Percentiles rank a stretch among this genome's conserved stretches.
phyloP scores from a whole-genome alignment of 2,888 invertebrate species.

The Dryomyza anilis region DNA sequence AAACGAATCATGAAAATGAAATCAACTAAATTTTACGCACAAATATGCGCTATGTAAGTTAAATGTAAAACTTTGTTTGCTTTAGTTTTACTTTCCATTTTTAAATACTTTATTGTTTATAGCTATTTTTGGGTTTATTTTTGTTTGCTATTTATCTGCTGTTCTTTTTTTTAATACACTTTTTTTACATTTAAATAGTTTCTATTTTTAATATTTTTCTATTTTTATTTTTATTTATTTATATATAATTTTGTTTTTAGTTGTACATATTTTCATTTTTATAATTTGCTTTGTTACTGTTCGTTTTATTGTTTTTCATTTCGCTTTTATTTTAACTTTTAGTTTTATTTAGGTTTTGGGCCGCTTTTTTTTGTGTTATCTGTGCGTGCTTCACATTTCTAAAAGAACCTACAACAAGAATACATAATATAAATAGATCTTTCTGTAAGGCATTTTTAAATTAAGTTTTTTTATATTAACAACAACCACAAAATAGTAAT shows the following conservation, averaged over 20 bases:
- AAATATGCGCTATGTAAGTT: too few species aligned
- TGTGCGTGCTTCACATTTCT: not conserved
- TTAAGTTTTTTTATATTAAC: not conserved
- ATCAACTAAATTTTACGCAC: too few species aligned
- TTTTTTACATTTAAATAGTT: not conserved
- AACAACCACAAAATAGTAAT: conserved; percentile 1
- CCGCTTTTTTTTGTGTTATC: not conserved
- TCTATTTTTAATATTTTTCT: not conserved
- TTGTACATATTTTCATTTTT: not conserved
- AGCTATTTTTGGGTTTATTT: too few species aligned
- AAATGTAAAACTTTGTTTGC: too few species aligned
- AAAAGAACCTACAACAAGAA: too few species aligned
- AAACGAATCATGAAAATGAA: too few species aligned
- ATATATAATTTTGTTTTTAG: not conserved
- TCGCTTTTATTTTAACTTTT: not conserved
- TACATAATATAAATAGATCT: too few species aligned
- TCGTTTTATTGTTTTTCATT: not conserved
- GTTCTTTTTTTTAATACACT: not conserved
- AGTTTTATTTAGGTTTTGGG: not conserved
- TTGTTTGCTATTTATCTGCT: too few species aligned
- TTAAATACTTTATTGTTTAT: too few species aligned
- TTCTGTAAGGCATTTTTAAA: not conserved
- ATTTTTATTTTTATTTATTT: not conserved
- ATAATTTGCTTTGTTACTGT: not conserved
- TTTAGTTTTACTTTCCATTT: too few species aligned